Evolutionary conservation across 2,113 vertebrate species (phyloP), one percentile per base, ranked within the genome.

Genomic region (Petrocephalus zakoni): DNA sequence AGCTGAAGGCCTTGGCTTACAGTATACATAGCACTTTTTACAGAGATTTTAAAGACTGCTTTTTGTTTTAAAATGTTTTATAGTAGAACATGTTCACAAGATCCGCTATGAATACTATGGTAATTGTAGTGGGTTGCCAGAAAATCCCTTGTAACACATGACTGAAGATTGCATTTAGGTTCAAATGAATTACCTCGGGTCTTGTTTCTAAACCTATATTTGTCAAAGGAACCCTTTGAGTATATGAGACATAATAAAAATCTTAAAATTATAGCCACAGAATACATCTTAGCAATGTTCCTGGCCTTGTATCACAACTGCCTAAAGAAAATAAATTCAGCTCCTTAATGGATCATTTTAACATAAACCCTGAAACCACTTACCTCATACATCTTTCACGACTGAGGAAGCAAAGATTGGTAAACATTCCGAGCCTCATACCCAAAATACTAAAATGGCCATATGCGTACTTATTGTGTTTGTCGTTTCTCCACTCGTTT

Each of bases 91-190:
- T 37, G 25, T 22, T 85, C 84, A 56, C 49, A 85, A 53, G 47
- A 47, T 84, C 83, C 29, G 47, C 83, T 25, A 19, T 85, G 83
- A 85, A 85, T 85, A n/a, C 47, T 25, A 25, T 85, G 47, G 49
- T 85, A 85, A 85, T 86, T 56, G 25, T 52, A 21, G 21, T 19
- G 13, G 7, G 52, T 86, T 55, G 25, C n/a, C 84, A 86, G n/a
- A 86, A 83, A 56, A 86, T 55, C 51, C 84, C 29, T 55, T 86
- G n/a, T 55, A 86, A 86, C 51, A 86, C 52, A 86, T 37, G 84
- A 86, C 84, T 86, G 84, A 86, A 86, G 84, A 86, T 86, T 86
- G 52, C 52, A 86, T 86, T 85, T 52, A 53, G 25, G 84, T 86
- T 46, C 13, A 86, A 55, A 86, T 52, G 55, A 34, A 55, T 55